A percentile compares a stretch with the other conserved stretches of the same genome.
Evolutionary conservation across 2,113 vertebrate genomes (phyloP).

Genomic region (Channa argus): DNA sequence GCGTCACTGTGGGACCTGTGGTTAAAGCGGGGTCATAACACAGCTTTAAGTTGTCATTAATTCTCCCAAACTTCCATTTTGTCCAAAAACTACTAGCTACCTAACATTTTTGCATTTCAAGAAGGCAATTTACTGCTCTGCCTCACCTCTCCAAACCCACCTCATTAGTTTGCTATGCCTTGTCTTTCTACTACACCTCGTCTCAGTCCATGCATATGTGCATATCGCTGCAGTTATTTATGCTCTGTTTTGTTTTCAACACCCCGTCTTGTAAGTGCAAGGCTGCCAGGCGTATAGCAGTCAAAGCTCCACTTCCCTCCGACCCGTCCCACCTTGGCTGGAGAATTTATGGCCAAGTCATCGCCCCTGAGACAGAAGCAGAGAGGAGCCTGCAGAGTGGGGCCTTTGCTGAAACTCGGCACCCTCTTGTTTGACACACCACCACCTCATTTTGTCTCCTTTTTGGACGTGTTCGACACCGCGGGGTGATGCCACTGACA

Average conservation of each 20-base stretch:
- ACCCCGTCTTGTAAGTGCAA: conserved; percentile 66
- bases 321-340: conserved; percentile 60
- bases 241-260: conserved; percentile 77
- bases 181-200: conserved; percentile 38
- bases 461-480: conserved; percentile 40
- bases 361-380: conserved; percentile 72
- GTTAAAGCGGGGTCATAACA: conserved; percentile 2
- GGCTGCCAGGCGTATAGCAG: conserved; percentile 72
- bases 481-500: conserved; percentile 59
- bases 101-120: conserved; percentile 63
- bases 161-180: conserved; percentile 48
- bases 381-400: conserved; percentile 47
- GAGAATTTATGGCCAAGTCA: conserved; percentile 76
- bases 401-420: conserved; percentile 68
- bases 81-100: conserved; percentile 23
- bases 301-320: conserved; percentile 59
- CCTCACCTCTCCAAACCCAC: conserved; percentile 53
- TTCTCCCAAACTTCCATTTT: conserved; percentile 19
- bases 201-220: conserved; percentile 55
- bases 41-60: conserved; percentile 18
- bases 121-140: conserved; percentile 25
- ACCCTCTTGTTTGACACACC: conserved; percentile 58
- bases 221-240: conserved; percentile 74
- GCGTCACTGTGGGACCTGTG: conserved; percentile 26
- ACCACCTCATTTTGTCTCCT: conserved; percentile 58